Evolutionary conservation across 2,113 vertebrate species (phyloP).

Genomic region (Marcusenius ussheri): DNA sequence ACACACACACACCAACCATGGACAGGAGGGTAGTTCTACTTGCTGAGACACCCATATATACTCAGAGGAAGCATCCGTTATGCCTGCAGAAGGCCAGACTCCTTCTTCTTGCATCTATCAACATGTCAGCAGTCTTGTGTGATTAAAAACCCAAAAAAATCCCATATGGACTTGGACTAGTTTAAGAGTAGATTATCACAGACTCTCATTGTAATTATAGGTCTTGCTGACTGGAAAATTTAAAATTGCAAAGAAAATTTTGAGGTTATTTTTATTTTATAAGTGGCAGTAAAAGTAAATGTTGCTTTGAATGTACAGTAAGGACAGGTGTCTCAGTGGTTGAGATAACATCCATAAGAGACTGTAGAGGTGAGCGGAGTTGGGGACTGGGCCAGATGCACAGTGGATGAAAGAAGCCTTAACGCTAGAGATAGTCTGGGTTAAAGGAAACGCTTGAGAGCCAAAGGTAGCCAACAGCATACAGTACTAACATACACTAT

Average conservation of each 20-base stretch:
- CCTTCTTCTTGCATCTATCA: neutral
- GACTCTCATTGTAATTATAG: neutral
- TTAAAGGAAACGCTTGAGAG: neutral
- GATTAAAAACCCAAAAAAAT: neutral
- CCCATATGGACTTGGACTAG: neutral
- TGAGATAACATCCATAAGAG: neutral
- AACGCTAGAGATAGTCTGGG: neutral
- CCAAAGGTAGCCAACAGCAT: neutral
- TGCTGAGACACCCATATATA: neutral
- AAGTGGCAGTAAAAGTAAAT: neutral
- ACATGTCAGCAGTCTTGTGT: neutral
- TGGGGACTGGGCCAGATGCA: neutral
- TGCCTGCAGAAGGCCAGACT: neutral
- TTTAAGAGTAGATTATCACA: neutral
- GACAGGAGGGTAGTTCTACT: neutral
- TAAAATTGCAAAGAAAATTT: neutral
- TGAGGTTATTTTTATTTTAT: neutral
- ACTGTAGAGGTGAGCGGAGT: neutral
- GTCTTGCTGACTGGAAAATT: neutral
- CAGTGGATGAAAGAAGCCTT: neutral
- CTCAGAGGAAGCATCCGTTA: neutral
- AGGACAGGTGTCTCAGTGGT: neutral
- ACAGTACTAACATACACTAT: neutral
- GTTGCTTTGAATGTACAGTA: neutral
- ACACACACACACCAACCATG: neutral